These are phyloP conservation scores for Cheirogaleus major DNA, from an alignment of 2,797 vertebrate genomes.

Conservation along the genomic window DNA sequence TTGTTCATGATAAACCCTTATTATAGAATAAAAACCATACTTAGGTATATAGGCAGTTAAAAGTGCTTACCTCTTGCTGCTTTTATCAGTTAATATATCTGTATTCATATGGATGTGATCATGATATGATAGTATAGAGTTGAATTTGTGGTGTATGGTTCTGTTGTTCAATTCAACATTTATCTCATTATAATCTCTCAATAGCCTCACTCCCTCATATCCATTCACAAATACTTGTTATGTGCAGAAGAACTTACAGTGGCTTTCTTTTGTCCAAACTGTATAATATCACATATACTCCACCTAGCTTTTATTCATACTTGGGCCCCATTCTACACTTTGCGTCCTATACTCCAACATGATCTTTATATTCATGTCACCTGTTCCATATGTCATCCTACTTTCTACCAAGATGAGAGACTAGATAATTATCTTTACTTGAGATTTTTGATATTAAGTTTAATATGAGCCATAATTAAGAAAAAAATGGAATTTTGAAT, in stretches of 20 bases:
- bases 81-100: background rate
- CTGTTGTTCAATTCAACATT: background rate
- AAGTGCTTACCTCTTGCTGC: background rate
- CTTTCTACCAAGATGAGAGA: background rate
- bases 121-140: background rate
- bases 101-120: background rate
- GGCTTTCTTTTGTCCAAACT: background rate
- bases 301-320: slow-evolving; percentile 8
- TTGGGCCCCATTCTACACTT: background rate
- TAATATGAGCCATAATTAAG: background rate
- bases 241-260: background rate
- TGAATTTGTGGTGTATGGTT: slow-evolving; percentile 19
- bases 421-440: slow-evolving; percentile 39
- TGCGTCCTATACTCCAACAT: background rate
- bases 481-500: slow-evolving; percentile 26
- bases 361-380: background rate
- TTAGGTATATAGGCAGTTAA: background rate
- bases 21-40: background rate
- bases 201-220: background rate
- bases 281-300: background rate
- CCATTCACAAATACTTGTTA: background rate
- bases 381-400: background rate
- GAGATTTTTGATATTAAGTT: background rate
- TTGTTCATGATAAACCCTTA: slow-evolving; percentile 9
- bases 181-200: background rate